Conservation (phyloP, 2,113 vertebrate genomes). For the Cyanocitta stelleri region DNA sequence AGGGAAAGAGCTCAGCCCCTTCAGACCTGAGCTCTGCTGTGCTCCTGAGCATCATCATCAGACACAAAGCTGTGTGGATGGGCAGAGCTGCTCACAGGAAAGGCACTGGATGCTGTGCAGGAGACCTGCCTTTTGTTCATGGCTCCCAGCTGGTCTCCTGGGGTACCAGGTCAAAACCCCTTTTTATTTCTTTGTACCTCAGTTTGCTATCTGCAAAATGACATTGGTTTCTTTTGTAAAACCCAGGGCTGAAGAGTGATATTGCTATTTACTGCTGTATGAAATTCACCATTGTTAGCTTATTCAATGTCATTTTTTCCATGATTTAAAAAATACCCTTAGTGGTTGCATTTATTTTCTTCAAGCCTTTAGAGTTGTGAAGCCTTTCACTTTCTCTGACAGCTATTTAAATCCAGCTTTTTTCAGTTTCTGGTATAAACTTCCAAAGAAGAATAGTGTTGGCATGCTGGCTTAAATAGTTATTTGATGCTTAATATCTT, state of each 20-base stretch:
- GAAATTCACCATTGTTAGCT: not conserved
- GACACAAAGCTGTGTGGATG: not conserved
- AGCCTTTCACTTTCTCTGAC: constrained; percentile 11
- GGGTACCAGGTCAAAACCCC: not conserved
- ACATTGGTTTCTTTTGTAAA: not conserved
- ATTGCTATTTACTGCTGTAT: not conserved
- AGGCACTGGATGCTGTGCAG: not conserved
- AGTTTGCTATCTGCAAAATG: not conserved
- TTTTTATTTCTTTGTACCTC: not conserved
- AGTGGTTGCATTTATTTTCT: constrained; percentile 17
- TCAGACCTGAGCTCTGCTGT: not conserved
- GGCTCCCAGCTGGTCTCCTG: not conserved
- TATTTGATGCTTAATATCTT: not conserved
- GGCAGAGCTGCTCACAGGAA: not conserved
- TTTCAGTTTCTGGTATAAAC: not conserved
- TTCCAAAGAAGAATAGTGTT: not conserved
- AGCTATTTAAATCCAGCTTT: not conserved
- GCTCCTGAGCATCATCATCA: not conserved
- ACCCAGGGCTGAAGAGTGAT: not conserved
- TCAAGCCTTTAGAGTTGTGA: not conserved
- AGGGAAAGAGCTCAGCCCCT: not conserved
- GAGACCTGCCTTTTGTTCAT: not conserved
- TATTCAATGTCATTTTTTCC: not conserved
- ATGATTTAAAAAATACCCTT: not conserved
- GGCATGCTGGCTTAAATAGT: not conserved